These are phyloP conservation scores for Actenoides lindsayi DNA, from an alignment of 2,113 vertebrate species.

Conservation along the genomic window DNA sequence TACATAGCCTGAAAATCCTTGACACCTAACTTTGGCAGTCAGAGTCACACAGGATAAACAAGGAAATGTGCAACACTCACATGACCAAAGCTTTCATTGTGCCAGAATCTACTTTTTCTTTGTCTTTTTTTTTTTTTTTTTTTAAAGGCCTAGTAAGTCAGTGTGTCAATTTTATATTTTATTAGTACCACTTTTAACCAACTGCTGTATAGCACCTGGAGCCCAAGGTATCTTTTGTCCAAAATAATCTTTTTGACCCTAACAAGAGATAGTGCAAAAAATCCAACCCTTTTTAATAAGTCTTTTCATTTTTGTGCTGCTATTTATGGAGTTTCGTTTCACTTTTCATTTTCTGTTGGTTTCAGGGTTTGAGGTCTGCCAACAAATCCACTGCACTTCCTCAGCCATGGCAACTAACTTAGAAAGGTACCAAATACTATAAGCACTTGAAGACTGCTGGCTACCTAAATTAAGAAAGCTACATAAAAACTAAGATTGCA, in stretches of 20 bases:
- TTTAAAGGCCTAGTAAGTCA: rapidly evolving
- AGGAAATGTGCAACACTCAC: background rate
- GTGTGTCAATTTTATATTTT: background rate
- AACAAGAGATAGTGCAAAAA: background rate
- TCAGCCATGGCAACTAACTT: background rate
- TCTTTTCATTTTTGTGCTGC: background rate
- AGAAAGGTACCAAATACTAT: background rate
- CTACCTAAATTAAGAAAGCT: background rate
- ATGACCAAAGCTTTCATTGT: background rate
- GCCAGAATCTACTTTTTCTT: background rate
- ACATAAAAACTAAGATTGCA: background rate
- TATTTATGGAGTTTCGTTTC: background rate
- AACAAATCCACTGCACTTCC: background rate
- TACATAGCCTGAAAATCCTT: background rate
- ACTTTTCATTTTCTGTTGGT: background rate
- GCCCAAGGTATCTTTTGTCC: background rate
- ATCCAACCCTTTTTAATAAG: background rate
- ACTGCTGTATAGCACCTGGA: background rate
- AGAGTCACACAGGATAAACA: background rate
- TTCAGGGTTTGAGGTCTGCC: background rate
- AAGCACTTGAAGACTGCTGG: background rate
- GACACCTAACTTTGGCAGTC: background rate
- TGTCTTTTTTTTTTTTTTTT: background rate
- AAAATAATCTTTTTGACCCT: background rate
- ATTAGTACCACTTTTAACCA: background rate